Evolutionary conservation across 2,797 vertebrate species (phyloP).

Genomic region (Sparus aurata): DNA sequence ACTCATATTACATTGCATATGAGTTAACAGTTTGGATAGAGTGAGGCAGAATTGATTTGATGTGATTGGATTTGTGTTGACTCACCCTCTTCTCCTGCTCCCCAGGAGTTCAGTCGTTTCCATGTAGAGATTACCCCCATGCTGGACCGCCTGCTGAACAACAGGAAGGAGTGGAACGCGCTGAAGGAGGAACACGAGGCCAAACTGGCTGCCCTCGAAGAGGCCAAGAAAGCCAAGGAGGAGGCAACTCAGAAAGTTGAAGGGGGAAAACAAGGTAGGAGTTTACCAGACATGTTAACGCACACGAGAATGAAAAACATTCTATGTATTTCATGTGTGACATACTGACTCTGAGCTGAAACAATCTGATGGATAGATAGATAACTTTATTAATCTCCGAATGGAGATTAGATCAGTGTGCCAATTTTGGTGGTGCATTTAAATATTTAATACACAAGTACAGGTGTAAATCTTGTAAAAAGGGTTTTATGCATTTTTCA

Average conservation of each 20-base stretch:
- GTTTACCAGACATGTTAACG: not conserved
- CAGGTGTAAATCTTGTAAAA: not conserved
- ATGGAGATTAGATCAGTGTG: not conserved
- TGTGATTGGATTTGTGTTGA: conserved; percentile 8
- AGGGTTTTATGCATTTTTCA: not conserved
- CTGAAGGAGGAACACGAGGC: conserved; percentile 89
- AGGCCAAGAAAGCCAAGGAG: conserved; percentile 84
- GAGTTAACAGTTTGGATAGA: not conserved
- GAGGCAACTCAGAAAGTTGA: conserved; percentile 37
- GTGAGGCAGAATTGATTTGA: conserved; percentile 2
- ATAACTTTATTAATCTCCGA: no score
- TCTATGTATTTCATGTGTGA: not conserved
- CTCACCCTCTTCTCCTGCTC: not conserved
- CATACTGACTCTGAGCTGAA: not conserved
- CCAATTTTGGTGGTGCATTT: not conserved
- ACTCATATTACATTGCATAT: not conserved
- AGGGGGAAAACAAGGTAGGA: conserved; percentile 78
- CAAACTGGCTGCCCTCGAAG: conserved; percentile 87
- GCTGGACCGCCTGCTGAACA: conserved; percentile 91
- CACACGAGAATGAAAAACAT: not conserved
- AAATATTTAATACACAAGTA: not conserved
- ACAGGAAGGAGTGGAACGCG: conserved; percentile 94
- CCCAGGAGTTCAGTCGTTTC: conserved; percentile 93
- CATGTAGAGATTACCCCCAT: conserved; percentile 92
- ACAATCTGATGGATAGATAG: not conserved